Evolutionary conservation across 2,888 invertebrate genomes (phyloP), one percentile per base, ranked within the genome.

Genomic region (Copidosoma aretas): DNA sequence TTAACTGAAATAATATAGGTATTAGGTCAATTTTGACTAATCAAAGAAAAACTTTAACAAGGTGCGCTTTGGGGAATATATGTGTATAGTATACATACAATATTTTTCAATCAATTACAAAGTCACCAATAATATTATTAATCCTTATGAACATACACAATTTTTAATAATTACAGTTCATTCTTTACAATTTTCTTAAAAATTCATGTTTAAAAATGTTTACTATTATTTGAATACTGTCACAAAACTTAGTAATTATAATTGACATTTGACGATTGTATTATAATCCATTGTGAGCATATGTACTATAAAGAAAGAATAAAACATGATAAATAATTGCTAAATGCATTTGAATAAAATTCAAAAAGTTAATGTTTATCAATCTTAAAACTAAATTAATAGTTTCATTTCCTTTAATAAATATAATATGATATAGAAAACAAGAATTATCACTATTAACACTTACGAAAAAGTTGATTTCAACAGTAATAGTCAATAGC

Each of bases 101-200:
- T 62, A 46, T 46, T 56, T 43, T 64, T 61, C 64, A 52, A 65
- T 65, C 65, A 54, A 61, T 64, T 68, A 69, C 61, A 69, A 32
- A 65, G 53, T 59, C 21, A 65, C 57, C 57, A 69, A 58, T 62
- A 59, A 62, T 53, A 61, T 53, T 58, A 59, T 59, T 39, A 60
- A 68, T 19, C 25, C 51, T 56, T 32, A 65, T 10, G 22, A 62
- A 65, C 61, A 41, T 59, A 54, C 24, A 25, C 15, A 25, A 15
- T 62, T 49, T 39, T 58, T 68, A 64, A 60, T 56, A 64, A 25
- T 60, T 68, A 68, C 43, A 60, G n/a, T 64, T 59, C 32, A 54
- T 59, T 32, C 63, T 54, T 54, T n/a, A 67, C 57, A 61, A 57
- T 67, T 60, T 51, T 51, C 51, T 46, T 57, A 56, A 39, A 60